Base-by-base conservation (phyloP, 2,797 vertebrate species). In the Triplophysa yarkandensis region DNA sequence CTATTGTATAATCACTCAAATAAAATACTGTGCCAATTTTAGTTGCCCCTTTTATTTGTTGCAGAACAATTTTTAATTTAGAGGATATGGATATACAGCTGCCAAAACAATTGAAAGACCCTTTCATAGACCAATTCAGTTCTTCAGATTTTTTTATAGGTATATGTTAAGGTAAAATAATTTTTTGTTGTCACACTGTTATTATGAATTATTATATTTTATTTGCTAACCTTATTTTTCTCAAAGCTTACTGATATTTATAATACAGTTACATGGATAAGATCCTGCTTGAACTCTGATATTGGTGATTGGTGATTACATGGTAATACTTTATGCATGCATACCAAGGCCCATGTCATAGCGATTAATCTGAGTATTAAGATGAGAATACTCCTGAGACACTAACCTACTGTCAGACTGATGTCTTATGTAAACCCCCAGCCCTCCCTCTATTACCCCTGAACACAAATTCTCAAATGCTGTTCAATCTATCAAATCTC, bases 1-100 rank as follows among this genome's bases (percentile, higher is more conserved):
- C n/a, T n/a, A n/a, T n/a, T 93, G 93, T 94, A 94, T 95, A 94
- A 92, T 92, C 93, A 92, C 93, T 93, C 93, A 93, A 95, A 94
- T 95, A 95, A 95, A 95, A 94, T 93, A 93, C 93, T 93, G 93
- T 94, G 93, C 92, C 93, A 94, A 94, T 91, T 93, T 89, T 89
- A 90, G 83, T 64, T 52, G 70, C n/a, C 62, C 77, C 72, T 73
- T 63, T 74, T 23, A 41, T 60, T 74, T 63, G 11, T 43, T 58
- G 16, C 27, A 58, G 27, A 3, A 4, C 4, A 11, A 25, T 3
- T 25, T n/a, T 43, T 2, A 17, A 4, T 43, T 43, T 43, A 16
- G 41, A 39, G 11, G 36, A 39, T 13, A 39, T 39, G 36, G 36
- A 11, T 39, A 39, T 39, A 39, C 13, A 6, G 13, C 3, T 39